Evolutionary conservation across 2,888 invertebrate species (phyloP).

Genomic region (Cataglyphis albicans): DNA sequence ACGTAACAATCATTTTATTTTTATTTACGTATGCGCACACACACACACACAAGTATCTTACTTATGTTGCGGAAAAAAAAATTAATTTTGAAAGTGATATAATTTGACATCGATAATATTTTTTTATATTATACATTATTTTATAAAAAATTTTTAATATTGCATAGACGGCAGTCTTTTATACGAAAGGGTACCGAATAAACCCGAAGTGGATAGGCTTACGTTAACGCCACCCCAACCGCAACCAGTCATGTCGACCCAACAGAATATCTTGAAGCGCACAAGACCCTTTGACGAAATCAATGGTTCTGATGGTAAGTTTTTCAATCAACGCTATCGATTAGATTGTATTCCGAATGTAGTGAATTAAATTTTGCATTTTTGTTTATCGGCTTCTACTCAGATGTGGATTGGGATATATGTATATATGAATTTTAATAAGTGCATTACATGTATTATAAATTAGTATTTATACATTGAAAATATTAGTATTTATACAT

Average conservation of each 20-base stretch:
- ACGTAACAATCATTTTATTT: slow-evolving; percentile 38
- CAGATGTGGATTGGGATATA: slow-evolving; percentile 89
- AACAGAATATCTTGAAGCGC: slow-evolving; percentile 90
- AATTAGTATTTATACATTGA: neutral
- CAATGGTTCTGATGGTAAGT: slow-evolving; percentile 95
- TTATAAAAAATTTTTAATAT: neutral
- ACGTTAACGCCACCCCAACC: slow-evolving; percentile 86
- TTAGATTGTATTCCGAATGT: slow-evolving; percentile 87
- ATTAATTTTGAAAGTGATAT: neutral
- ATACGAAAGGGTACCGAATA: slow-evolving; percentile 95
- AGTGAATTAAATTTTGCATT: slow-evolving; percentile 82
- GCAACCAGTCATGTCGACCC: slow-evolving; percentile 83
- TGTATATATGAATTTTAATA: neutral
- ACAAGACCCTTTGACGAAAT: slow-evolving; percentile 94
- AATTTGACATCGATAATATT: neutral
- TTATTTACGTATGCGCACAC: neutral
- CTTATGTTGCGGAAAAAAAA: neutral
- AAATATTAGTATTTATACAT: neutral
- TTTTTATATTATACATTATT: neutral
- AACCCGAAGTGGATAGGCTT: slow-evolving; percentile 90
- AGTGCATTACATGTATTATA: neutral
- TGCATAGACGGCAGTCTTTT: slow-evolving; percentile 92
- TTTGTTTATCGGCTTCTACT: slow-evolving; percentile 88
- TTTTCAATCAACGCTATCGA: slow-evolving; percentile 86
- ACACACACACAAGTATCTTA: neutral